Evolutionary conservation across 2,113 vertebrate species (phyloP), one percentile per base, ranked within the genome.

Genomic region (Struthio camelus): DNA sequence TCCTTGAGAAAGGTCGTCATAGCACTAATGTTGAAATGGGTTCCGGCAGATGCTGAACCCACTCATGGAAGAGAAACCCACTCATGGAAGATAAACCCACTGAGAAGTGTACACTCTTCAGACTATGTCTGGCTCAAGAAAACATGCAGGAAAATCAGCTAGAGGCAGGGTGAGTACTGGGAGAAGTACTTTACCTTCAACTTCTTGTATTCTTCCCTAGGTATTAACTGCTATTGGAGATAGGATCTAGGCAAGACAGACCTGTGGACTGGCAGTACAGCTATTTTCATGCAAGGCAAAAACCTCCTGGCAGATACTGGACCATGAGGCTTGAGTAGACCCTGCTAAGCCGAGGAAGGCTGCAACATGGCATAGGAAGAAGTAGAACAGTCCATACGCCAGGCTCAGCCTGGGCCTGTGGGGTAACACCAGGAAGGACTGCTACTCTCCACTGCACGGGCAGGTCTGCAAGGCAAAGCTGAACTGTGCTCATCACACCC

Each of bases 341-440:
- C 11, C 48, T 64, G 34, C 32, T 54, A 22, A 61, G 30, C 36
- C 24, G 14, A 46, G 14, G 44, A 44, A 72, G 38, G 58, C 32
- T 28, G 42, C 42, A 75, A 34, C 24, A n/a, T 2, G 9, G 7
- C 36, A 2, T 0, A 11, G 44, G 16, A 69, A 80, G 65, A 81
- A 34, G n/a, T 50, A 85, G 61, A n/a, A n/a, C 42, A 71, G 14
- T 14, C 24, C 59, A 7, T 1, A 2, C 56, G 53, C 16, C 64
- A 40, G 25, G 0, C 0, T 62, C 28, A 56, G 1, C 23, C 34
- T 36, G 83, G 30, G 59, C 51, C 27, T 4, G 4, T 27, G 77
- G 78, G 58, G 48, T 53, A 64, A 24, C 36, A n/a, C 38, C 71
- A 36, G 65, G 65, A 73, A 65, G 54, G 38, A 51, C 38, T 76